Base-by-base conservation (phyloP, 2,113 vertebrate species). In the Fulmarus glacialis region DNA sequence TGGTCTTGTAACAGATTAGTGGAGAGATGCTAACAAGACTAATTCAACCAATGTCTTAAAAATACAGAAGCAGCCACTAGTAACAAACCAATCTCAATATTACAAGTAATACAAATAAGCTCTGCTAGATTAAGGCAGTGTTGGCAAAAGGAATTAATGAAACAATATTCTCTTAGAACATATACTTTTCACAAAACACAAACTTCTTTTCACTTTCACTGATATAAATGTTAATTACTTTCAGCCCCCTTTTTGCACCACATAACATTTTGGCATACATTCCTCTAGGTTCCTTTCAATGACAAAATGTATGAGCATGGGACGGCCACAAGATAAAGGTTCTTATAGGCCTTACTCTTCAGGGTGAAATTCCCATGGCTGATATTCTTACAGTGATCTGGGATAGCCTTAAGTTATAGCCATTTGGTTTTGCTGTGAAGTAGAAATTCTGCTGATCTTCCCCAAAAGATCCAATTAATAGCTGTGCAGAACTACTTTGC, bases 401-500 rank as follows among this genome's bases (percentile, higher is more conserved):
- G 43, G 47, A 82, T 10, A 82, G 82, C 93, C 89, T 86, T 13
- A 42, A 95, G 66, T 94, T 71, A 72, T 0, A 71, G 56, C 38
- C 79, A 29, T 22, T 81, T 63, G 47, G 30, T 58, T 92, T 75
- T 94, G 82, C 82, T 82, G 86, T 84, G 34, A 26, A 72, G 52
- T 14, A 23, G 34, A 89, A 95, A 86, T 83, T 91, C 48, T 83
- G 87, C 87, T 80, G 6, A 43, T 87, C 62, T 68, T n/a, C 53
- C 75, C 62, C 83, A 62, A 87, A 95, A 77, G 93, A 89, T 72
- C 77, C 62, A 80, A 89, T 86, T 94, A 89, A 73, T 14, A 56
- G 26, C 6, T 80, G 36, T 20, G 52, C 26, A 67, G 43, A 91
- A 91, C 27, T 83, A 34, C 47, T 86, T 30, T 23, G 30, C 15